These are phyloP conservation scores for Ceyx melanurus DNA, from an alignment of 2,113 vertebrate species.

Conservation along the genomic window DNA sequence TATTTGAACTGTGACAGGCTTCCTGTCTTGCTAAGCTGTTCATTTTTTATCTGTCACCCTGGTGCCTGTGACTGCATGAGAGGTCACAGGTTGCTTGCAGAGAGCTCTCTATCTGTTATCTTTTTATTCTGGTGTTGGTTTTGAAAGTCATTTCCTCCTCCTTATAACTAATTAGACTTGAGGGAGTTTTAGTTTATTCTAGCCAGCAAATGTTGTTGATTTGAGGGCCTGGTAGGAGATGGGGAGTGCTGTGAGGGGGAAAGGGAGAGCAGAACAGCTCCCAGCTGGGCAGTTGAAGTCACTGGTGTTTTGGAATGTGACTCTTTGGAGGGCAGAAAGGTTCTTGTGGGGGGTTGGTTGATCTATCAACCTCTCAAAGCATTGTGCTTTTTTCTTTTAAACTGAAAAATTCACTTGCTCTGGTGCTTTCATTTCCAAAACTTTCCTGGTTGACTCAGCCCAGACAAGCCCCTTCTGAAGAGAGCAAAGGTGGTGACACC, in stretches of 20 bases:
- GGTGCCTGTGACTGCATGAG: background rate
- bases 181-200: slow-evolving; percentile 31
- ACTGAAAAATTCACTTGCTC: background rate
- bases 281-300: background rate
- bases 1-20: background rate
- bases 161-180: background rate
- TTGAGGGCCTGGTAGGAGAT: slow-evolving; percentile 33
- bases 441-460: background rate
- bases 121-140: background rate
- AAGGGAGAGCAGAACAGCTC: slow-evolving; percentile 14
- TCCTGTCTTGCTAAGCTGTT: background rate
- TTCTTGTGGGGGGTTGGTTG: background rate
- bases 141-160: slow-evolving; percentile 2
- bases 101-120: background rate
- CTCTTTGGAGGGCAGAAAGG: slow-evolving; percentile 2
- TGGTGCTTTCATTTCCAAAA: background rate
- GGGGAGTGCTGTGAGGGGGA: background rate
- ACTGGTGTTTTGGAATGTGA: background rate
- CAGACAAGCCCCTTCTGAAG: background rate
- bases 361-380: background rate
- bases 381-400: background rate
- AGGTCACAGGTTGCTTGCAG: background rate
- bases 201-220: background rate
- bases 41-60: background rate
- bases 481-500: background rate